phyloP scores from a whole-genome alignment of 2,113 vertebrate species.

The Pteronura brasiliensis region DNA sequence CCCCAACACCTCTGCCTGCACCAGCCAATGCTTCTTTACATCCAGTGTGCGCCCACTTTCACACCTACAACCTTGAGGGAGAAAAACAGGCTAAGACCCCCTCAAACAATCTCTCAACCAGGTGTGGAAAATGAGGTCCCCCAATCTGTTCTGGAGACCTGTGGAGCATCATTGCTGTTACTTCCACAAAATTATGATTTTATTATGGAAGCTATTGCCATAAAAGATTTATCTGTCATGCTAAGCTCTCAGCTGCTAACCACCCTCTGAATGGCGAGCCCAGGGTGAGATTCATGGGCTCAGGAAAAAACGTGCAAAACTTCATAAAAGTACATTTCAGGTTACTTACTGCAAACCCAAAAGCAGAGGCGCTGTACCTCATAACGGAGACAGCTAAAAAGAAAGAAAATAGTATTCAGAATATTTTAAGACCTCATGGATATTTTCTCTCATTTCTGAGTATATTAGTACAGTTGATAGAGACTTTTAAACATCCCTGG shows the following conservation, averaged over 20 bases:
- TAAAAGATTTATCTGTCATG: neutral
- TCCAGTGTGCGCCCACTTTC: neutral
- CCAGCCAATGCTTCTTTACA: neutral
- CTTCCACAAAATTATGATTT: neutral
- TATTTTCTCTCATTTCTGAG: slow-evolving; percentile 44
- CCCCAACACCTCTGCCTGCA: neutral
- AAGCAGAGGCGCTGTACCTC: slow-evolving; percentile 98
- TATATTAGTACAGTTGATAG: neutral
- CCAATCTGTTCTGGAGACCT: neutral
- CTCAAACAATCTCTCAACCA: neutral
- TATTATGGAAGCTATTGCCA: neutral
- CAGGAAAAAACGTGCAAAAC: slow-evolving; percentile 44
- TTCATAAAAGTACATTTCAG: slow-evolving; percentile 53
- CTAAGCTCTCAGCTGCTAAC: neutral
- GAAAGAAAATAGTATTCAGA: slow-evolving; percentile 84
- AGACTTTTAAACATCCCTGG: neutral
- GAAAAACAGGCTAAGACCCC: neutral
- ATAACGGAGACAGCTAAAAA: slow-evolving; percentile 96
- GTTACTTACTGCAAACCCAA: slow-evolving; percentile 99
- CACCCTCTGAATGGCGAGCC: neutral
- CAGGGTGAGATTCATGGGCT: neutral
- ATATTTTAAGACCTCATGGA: slow-evolving; percentile 46
- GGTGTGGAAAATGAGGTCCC: neutral
- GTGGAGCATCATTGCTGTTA: rapidly evolving
- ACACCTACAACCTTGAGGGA: neutral